Evolutionary conservation across 2,113 vertebrate species (phyloP), one percentile per base, ranked within the genome.

Genomic region (Elanus axillaris): DNA sequence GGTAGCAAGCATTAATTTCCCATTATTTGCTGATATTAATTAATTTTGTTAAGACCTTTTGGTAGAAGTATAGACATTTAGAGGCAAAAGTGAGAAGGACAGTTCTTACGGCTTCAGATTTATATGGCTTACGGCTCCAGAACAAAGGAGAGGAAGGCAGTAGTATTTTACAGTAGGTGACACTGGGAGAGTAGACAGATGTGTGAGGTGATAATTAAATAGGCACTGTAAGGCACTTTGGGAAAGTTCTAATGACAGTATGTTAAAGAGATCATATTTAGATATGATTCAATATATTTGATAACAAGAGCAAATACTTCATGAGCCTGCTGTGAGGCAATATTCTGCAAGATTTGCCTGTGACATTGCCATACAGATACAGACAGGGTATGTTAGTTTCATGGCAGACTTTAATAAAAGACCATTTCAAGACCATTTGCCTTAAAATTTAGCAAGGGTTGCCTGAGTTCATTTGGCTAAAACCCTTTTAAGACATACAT

Each of bases 71-170:
- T 26, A 32, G 53, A 12, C 29, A 18, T 31, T 25, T 9, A 34
- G 63, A 56, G 11, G 42, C 22, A 11, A 17, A 84, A 47, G 48
- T 4, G 56, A 63, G 43, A 56, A 47, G 17, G 43, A 13, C 15
- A 5, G 11, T 11, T 42, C n/a, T 0, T 5, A 1, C 20, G 42
- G 36, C 38, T 69, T 42, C 0, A 26, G 32, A 25, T 40, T 45
- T 16, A 0, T 31, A 6, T 17, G 21, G 27, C 36, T 67, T 34
- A 3, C 1, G 29, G 67, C 52, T 58, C 38, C 66, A 45, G 60
- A 59, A 25, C 22, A 27, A 66, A 50, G 32, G 76, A 21, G 20
- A 45, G 45, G 50, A 36, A 17, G 14, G 45, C 48, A 27, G 31
- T 40, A 27, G 6, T 34, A 15, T 48, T 50, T 75, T 43, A 60